Evolutionary conservation across 2,888 invertebrate species (phyloP), one percentile per base, ranked within the genome.

Genomic region (Lepeophtheirus nordmannii): DNA sequence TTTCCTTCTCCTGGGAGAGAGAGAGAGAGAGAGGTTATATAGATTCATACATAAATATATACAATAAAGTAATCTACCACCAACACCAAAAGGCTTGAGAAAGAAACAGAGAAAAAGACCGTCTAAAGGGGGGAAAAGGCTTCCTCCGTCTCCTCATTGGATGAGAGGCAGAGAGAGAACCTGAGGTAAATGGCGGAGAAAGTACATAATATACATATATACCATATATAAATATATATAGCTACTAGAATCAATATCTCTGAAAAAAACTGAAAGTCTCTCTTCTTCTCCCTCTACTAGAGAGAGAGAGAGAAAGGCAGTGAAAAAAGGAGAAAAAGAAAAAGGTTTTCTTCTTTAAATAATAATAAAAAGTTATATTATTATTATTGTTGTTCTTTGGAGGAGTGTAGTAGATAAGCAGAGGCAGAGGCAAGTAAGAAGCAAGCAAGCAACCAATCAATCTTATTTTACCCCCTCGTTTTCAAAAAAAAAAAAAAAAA

Each of bases 361-460:
- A 46, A 46, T 17, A 46, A 46, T 46, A 17, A 46, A 46, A 17
- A 17, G 53, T 46, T 46, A 8, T 46, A 46, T 5, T 46, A 46
- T 46, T 46, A 46, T 46, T 46, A 8, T 46, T 46, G 2, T 46
- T 46, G 2, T 46, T n/a, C 17, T 46, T 46, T n/a, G 53, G 17
- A 46, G 17, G 53, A 30, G 30, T 30, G 7, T 30, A 30, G 30
- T 30, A 17, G 53, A 46, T 46, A 46, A 46, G 53, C 53, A 46
- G 30, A 46, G 53, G 53, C 14, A 46, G 53, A 46, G 17, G 53
- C 53, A n/a, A 14, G n/a, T 46, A 14, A 17, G 14, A 46, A 17
- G 17, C 14, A 17, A 46, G 53, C 17, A 46, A 46, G 53, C 53
- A 46, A 46, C 53, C 53, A 46, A 46, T 46, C 53, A 46, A 46